Evolutionary conservation across 2,113 vertebrate species (phyloP).

Genomic region (Microcebus ravelobensis): DNA sequence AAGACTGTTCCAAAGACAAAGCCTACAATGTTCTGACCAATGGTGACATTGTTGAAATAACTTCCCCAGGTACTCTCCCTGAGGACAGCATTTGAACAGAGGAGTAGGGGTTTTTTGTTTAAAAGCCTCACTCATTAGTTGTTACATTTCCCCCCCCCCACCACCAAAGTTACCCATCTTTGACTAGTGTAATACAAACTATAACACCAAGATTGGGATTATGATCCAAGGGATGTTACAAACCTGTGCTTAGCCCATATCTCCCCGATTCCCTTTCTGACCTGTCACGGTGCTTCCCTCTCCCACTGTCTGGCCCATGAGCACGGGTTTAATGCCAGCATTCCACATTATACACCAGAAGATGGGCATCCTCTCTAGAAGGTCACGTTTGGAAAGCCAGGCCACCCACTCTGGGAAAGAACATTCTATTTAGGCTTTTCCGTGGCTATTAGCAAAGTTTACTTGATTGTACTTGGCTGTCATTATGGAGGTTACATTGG

Average conservation of each 20-base stretch:
- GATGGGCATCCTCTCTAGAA: background rate
- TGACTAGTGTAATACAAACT: background rate
- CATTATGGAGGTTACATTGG: background rate
- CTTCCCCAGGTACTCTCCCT: background rate
- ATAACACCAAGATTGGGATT: background rate
- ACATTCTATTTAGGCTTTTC: background rate
- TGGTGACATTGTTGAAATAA: background rate
- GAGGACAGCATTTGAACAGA: background rate
- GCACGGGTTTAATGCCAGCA: background rate
- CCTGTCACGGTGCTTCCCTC: background rate
- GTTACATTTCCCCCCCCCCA: background rate
- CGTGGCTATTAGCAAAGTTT: background rate
- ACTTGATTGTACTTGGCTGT: background rate
- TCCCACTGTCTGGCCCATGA: background rate
- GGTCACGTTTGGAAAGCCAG: background rate
- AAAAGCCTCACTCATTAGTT: background rate
- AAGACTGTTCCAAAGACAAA: background rate
- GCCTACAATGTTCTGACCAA: background rate
- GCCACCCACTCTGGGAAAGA: background rate
- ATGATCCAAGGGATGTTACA: background rate
- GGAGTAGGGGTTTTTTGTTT: background rate
- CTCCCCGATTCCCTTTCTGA: background rate
- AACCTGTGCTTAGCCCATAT: background rate
- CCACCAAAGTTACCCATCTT: too few relatives aligned
- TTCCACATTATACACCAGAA: background rate